Conservation (phyloP, 2,888 invertebrate species). For the Melikaiella ostensackeni region DNA sequence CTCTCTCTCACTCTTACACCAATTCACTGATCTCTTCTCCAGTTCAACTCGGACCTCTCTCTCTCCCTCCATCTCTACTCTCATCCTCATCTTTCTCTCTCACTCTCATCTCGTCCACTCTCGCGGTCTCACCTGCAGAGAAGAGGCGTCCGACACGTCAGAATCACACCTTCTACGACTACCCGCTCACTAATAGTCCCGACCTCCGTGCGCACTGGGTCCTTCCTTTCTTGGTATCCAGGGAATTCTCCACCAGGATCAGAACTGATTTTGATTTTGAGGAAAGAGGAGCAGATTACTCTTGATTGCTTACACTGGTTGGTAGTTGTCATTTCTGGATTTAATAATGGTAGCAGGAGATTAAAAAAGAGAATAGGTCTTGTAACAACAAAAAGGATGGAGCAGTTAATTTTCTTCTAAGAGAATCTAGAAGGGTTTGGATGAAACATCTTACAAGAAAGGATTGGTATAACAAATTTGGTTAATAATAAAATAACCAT, state of each 20-base stretch:
- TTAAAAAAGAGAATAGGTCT: no score
- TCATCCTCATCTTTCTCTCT: slow-evolving; percentile 47
- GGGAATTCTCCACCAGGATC: slow-evolving; percentile 5
- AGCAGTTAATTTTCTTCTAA: no score
- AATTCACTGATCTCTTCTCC: slow-evolving; percentile 41
- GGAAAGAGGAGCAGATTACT: neutral
- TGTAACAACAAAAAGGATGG: no score
- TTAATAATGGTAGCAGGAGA: no score
- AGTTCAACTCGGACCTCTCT: slow-evolving; percentile 25
- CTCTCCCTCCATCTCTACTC: slow-evolving; percentile 35
- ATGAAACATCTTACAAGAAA: no score
- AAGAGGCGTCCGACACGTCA: slow-evolving; percentile 67
- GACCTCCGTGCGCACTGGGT: slow-evolving; percentile 43
- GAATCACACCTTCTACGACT: slow-evolving; percentile 75
- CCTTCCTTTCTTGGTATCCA: slow-evolving; percentile 40
- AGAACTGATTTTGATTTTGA: slow-evolving; percentile 22
- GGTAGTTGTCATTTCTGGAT: neutral
- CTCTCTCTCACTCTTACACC: slow-evolving; percentile 51
- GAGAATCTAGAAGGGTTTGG: no score
- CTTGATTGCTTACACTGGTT: neutral
- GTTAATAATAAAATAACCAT: neutral
- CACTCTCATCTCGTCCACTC: slow-evolving; percentile 46
- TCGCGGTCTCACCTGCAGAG: slow-evolving; percentile 55
- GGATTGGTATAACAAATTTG: neutral
- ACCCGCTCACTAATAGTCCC: slow-evolving; percentile 72